Conservation (phyloP, 2,113 vertebrate genomes). For the Rana temporaria region DNA sequence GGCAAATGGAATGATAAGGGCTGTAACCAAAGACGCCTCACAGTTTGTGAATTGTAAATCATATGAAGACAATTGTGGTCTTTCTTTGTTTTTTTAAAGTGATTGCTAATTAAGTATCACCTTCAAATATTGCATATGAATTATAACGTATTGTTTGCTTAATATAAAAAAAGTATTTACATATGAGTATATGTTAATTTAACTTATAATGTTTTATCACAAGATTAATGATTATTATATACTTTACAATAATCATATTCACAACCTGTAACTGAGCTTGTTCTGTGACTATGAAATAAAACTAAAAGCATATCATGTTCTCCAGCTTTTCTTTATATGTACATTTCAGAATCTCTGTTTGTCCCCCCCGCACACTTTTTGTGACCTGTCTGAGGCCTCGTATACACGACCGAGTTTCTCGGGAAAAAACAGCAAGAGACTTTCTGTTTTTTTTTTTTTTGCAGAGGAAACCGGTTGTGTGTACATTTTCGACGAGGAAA, state of each 20-base stretch:
- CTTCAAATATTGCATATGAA: background rate
- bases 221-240: background rate
- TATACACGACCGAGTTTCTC: too few relatives aligned
- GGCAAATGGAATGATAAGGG: conserved; percentile 71
- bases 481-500: too few relatives aligned
- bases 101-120: too few relatives aligned
- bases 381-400: too few relatives aligned
- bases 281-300: background rate
- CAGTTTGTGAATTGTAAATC: conserved; percentile 69
- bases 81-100: too few relatives aligned
- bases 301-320: background rate
- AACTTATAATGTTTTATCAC: background rate
- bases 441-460: too few relatives aligned
- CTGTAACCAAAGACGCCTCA: conserved; percentile 62
- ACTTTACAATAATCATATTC: too few relatives aligned
- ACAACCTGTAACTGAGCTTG: background rate
- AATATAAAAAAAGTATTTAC: background rate
- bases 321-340: background rate
- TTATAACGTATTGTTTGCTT: too few relatives aligned
- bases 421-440: too few relatives aligned
- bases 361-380: background rate
- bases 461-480: too few relatives aligned
- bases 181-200: background rate
- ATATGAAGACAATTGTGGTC: background rate
- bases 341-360: background rate